A percentile compares a stretch with the other conserved stretches of the same genome.
Conservation (phyloP, 2,113 vertebrate genomes). For the Orientallactaga bullata region DNA sequence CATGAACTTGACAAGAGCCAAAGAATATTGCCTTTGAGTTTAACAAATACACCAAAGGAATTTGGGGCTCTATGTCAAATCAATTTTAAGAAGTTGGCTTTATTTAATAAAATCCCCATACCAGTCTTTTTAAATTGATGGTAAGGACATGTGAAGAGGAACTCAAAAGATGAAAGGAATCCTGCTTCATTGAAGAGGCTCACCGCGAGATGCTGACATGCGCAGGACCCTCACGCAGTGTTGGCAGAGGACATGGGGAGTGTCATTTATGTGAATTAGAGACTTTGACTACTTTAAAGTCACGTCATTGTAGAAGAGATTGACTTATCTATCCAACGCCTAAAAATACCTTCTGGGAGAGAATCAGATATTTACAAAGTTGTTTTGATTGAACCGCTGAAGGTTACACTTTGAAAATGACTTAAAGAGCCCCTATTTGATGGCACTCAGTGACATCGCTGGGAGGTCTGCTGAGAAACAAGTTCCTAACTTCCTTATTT, state of each 20-base stretch:
- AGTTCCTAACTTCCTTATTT: background rate
- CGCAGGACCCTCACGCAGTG: too few relatives aligned
- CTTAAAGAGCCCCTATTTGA: background rate
- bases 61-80: background rate
- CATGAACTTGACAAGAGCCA: background rate
- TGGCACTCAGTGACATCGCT: background rate
- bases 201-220: rapidly evolving
- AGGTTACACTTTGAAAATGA: background rate
- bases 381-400: background rate
- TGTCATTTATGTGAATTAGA: rapidly evolving
- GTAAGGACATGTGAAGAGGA: background rate
- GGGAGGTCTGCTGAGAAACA: background rate
- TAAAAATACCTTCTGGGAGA: background rate
- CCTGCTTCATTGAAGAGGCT: background rate
- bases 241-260: rapidly evolving
- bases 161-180: background rate
- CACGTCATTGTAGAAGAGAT: background rate
- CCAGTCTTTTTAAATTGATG: constrained; percentile 13
- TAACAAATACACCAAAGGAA: constrained; percentile 42
- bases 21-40: constrained; percentile 30
- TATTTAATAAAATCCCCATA: constrained; percentile 1
- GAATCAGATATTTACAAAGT: background rate
- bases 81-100: constrained; percentile 45
- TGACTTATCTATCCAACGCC: background rate
- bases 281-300: background rate